phyloP scores from a whole-genome alignment of 2,797 vertebrate species.

The Myripristis murdjan region DNA sequence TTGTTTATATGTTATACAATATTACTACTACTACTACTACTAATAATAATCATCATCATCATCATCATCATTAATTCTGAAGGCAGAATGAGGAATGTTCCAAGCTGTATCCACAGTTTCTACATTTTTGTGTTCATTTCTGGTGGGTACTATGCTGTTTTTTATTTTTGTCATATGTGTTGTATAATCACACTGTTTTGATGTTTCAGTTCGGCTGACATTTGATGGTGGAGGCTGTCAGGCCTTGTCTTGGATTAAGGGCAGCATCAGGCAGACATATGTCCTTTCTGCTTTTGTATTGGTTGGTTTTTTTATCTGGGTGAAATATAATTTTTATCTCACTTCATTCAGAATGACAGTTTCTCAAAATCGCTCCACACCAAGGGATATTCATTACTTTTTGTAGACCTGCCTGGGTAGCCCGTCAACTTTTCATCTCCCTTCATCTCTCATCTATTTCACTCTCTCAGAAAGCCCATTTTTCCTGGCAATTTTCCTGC shows the following conservation, averaged over 20 bases:
- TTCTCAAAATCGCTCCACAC: slow-evolving; percentile 86
- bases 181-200: slow-evolving; percentile 79
- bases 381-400: slow-evolving; percentile 89
- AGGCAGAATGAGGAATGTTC: not conserved
- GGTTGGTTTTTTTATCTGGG: slow-evolving; percentile 81
- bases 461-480: slow-evolving; percentile 82
- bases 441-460: slow-evolving; percentile 89
- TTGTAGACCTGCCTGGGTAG: slow-evolving; percentile 85
- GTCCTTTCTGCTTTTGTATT: slow-evolving; percentile 86
- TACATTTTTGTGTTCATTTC: slow-evolving; percentile 23
- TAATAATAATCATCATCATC: too few species aligned
- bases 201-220: slow-evolving; percentile 76
- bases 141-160: slow-evolving; percentile 18
- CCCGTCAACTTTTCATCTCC: slow-evolving; percentile 87
- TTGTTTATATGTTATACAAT: not conserved
- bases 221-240: slow-evolving; percentile 81
- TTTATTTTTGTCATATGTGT: slow-evolving; percentile 54
- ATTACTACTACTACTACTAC: too few species aligned
- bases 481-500: slow-evolving; percentile 75
- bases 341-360: slow-evolving; percentile 88
- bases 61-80: not conserved
- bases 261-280: slow-evolving; percentile 85
- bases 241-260: slow-evolving; percentile 85
- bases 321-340: slow-evolving; percentile 89
- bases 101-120: slow-evolving; percentile 5